These are phyloP conservation scores for Sebastes alutus DNA, from an alignment of 2,797 vertebrate species.

Conservation along the genomic window DNA sequence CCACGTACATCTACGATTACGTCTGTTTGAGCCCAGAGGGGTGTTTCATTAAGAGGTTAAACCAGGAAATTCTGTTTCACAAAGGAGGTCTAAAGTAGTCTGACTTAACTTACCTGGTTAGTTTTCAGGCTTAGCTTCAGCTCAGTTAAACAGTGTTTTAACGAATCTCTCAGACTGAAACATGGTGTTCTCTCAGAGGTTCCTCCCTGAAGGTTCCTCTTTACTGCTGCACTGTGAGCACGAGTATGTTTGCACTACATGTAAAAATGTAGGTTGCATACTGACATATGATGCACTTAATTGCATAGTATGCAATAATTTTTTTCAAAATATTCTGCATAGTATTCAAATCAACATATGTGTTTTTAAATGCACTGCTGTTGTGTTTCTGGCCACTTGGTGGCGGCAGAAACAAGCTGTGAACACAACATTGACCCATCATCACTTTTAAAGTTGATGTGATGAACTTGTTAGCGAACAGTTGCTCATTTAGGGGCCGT, in stretches of 20 bases:
- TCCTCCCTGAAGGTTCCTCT: background rate
- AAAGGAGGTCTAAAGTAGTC: background rate
- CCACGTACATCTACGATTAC: slow-evolving; percentile 40
- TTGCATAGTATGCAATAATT: background rate
- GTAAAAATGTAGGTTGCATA: background rate
- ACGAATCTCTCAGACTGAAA: background rate
- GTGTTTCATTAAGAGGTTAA: background rate
- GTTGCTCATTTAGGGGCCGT: background rate
- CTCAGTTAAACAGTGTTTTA: background rate
- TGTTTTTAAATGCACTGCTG: background rate
- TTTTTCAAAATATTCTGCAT: background rate
- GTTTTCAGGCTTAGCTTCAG: background rate
- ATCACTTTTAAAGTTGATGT: background rate
- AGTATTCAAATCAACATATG: background rate
- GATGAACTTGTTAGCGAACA: background rate
- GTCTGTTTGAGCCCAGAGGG: slow-evolving; percentile 31
- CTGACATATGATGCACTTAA: background rate
- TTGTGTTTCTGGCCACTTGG: background rate
- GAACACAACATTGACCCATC: background rate
- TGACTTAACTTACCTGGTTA: background rate
- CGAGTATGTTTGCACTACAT: background rate
- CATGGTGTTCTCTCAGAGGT: background rate
- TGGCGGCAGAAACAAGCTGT: background rate
- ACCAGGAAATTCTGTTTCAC: background rate
- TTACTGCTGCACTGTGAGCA: background rate